These are phyloP conservation scores for Sinodicranocentrus sp. DNA, from an alignment of 2,888 invertebrate genomes.

Conservation along the genomic window DNA sequence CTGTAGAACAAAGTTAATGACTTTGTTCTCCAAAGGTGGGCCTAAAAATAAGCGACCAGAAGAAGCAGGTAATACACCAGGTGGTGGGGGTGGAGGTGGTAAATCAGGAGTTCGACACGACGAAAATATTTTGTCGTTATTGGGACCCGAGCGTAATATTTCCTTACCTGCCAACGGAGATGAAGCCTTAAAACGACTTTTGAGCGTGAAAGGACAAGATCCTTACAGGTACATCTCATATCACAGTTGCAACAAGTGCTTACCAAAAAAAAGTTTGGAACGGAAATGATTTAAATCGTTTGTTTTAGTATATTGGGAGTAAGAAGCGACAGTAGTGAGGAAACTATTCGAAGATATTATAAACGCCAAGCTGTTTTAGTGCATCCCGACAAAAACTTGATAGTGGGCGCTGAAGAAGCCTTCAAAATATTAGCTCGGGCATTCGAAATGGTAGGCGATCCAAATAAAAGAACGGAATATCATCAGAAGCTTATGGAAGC, in stretches of 20 bases:
- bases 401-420: slow-evolving; percentile 96
- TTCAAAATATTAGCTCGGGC: slow-evolving; percentile 97
- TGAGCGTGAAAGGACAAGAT: slow-evolving; percentile 97
- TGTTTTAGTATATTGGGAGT: slow-evolving; percentile 89
- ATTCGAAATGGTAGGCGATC: slow-evolving; percentile 91
- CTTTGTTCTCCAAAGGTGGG: slow-evolving; percentile 30
- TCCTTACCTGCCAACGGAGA: slow-evolving; percentile 93
- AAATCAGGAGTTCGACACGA: slow-evolving; percentile 50
- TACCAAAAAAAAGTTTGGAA: neutral
- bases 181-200: slow-evolving; percentile 94
- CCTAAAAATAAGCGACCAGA: slow-evolving; percentile 44
- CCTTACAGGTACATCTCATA: slow-evolving; percentile 98
- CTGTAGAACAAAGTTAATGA: slow-evolving; percentile 32
- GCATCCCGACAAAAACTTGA: slow-evolving; percentile 97
- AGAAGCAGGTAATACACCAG: slow-evolving; percentile 8
- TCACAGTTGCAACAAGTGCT: too few relatives aligned
- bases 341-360: slow-evolving; percentile 96
- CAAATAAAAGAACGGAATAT: slow-evolving; percentile 88
- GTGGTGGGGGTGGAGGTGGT: too few relatives aligned
- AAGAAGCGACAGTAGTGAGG: slow-evolving; percentile 91
- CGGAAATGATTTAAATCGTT: neutral
- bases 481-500: slow-evolving; percentile 87
- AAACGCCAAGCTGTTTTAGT: slow-evolving; percentile 95
- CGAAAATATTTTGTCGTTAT: slow-evolving; percentile 69
- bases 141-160: slow-evolving; percentile 85